Evolutionary conservation across 2,113 vertebrate species (phyloP), one percentile per base, ranked within the genome.

Genomic region (Phylloscopus trochiloides): DNA sequence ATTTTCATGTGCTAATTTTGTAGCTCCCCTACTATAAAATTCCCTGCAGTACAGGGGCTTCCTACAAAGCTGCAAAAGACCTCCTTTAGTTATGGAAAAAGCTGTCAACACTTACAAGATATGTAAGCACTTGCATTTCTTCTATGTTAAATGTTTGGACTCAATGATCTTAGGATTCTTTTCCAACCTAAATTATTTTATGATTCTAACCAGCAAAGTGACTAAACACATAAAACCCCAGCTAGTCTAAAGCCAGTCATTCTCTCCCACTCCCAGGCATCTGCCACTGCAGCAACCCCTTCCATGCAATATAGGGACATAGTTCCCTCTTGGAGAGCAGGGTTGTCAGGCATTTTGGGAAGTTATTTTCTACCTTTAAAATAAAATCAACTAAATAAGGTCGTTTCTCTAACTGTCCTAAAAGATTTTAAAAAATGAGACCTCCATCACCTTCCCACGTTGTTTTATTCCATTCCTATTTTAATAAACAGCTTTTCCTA

Each of bases 321-420:
- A 14, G 43, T 2, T 16, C 11, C 43, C 52, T 28, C 4, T 2
- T 21, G 2, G 7, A 48, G 3, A 58, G 15, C 1, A 74, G 10
- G 7, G 28, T 12, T 86, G 21, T 16, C 3, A 3, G 17, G 17
- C 6, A 40, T 61, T 57, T 29, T 0, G 9, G 29, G 38, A 73
- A 76, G 13, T 21, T 29, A 50, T 9, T 76, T 73, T 12, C 17
- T 50, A 86, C 7, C 8, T 72, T 73, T 36, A 43, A 72, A 87
- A 50, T 6, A 18, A 43, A 17, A 67, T n/a, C 3, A 61, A 12
- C 12, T n/a, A 32, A 59, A 38, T 9, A 26, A 57, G 19, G 17
- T 14, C 16, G 2, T 61, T 24, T 36, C 51, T 68, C 21, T 55
- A 55, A 51, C 7, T 43, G 9, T 31, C 21, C 40, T 65, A 47